Percentiles rank a stretch among this genome's conserved stretches.
phyloP scores from a whole-genome alignment of 2,113 vertebrate species.

The Ranitomeya imitator region DNA sequence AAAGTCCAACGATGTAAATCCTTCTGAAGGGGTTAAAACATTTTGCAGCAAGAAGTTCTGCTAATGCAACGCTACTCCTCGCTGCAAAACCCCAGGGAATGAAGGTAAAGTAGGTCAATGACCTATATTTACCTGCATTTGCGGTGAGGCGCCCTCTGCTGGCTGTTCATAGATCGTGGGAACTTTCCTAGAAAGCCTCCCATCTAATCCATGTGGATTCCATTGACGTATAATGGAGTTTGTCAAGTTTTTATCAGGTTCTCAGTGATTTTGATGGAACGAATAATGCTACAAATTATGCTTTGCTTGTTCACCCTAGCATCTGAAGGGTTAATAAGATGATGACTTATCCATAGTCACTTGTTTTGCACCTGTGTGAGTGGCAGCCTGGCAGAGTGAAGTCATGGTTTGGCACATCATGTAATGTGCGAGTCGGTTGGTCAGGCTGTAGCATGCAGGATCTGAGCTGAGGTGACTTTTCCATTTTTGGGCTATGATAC shows the following conservation, averaged over 20 bases:
- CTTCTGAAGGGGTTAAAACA: too few relatives aligned
- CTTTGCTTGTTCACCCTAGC: background rate
- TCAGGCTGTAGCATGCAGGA: slow-evolving; percentile 21
- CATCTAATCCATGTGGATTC: background rate
- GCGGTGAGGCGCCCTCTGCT: too few relatives aligned
- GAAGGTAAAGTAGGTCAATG: too few relatives aligned
- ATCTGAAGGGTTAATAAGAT: background rate
- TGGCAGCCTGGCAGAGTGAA: slow-evolving; percentile 4
- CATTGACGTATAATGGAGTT: background rate
- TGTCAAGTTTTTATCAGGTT: background rate
- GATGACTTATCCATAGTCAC: slow-evolving; percentile 11
- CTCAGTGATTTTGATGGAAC: background rate
- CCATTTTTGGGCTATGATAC: slow-evolving; percentile 23
- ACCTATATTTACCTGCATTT: too few relatives aligned
- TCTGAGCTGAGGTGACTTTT: slow-evolving; percentile 30
- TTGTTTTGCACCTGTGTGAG: background rate
- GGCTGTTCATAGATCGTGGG: too few relatives aligned
- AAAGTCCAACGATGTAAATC: too few relatives aligned
- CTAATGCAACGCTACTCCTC: too few relatives aligned
- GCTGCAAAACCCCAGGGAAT: too few relatives aligned
- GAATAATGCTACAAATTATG: background rate
- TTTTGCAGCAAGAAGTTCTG: too few relatives aligned
- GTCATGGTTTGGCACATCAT: slow-evolving; percentile 29
- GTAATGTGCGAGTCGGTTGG: background rate
- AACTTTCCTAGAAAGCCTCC: too few relatives aligned